Percentiles rank a stretch among this genome's conserved stretches.
These are phyloP conservation scores for Ectropis grisescens DNA, from an alignment of 1,140 invertebrate species.

Conservation along the genomic window DNA sequence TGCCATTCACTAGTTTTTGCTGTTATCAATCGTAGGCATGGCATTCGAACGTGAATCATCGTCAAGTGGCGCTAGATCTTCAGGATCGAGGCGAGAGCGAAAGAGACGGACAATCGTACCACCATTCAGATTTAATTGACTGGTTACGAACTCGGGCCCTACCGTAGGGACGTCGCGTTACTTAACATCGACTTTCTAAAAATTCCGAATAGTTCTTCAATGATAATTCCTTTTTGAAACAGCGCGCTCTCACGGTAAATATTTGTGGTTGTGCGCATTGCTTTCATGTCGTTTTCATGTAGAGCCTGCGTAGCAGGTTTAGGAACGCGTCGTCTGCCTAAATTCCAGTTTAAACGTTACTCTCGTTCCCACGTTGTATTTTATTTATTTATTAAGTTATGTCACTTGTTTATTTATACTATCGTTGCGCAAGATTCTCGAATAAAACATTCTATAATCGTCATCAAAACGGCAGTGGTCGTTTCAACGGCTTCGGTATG, in stretches of 20 bases:
- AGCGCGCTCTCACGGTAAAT: slow-evolving; percentile 7
- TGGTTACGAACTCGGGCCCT: slow-evolving; percentile 63
- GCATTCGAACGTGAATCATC: slow-evolving; percentile 64
- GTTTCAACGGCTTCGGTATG: slow-evolving; percentile 50
- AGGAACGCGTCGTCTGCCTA: too few species aligned
- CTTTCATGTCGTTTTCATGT: too few species aligned
- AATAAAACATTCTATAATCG: slow-evolving; percentile 16
- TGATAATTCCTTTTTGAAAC: slow-evolving; percentile 41
- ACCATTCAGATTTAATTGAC: slow-evolving; percentile 65
- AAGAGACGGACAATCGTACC: slow-evolving; percentile 52
- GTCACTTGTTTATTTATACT: too few species aligned
- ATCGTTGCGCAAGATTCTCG: too few species aligned
- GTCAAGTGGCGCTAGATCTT: slow-evolving; percentile 58
- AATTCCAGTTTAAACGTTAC: too few species aligned
- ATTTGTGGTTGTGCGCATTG: too few species aligned
- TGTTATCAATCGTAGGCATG: slow-evolving; percentile 66
- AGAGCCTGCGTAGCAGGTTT: too few species aligned
- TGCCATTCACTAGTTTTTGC: slow-evolving; percentile 52
- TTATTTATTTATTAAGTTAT: too few species aligned
- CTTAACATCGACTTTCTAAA: slow-evolving; percentile 61
- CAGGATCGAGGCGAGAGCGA: slow-evolving; percentile 42
- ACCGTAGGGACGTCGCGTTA: slow-evolving; percentile 57
- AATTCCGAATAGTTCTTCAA: slow-evolving; percentile 46
- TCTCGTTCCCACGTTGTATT: too few species aligned
- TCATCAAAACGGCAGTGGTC: slow-evolving; percentile 38